phyloP scores from a whole-genome alignment of 2,888 invertebrate species.

The Drosophila greeni region DNA sequence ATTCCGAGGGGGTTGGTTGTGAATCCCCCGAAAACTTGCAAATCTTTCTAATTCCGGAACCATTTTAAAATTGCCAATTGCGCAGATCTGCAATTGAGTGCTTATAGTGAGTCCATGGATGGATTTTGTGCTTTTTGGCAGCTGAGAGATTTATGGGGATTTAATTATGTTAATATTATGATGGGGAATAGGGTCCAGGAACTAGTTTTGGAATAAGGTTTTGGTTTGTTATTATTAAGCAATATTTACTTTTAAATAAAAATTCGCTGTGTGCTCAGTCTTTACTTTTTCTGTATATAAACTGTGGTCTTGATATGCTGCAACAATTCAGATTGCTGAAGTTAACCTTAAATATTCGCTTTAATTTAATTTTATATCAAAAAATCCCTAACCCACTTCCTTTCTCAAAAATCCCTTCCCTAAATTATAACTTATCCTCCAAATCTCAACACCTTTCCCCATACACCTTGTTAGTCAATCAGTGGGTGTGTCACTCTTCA shows the following conservation, averaged over 20 bases:
- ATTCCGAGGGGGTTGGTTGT: neutral
- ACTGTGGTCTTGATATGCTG: too few relatives aligned
- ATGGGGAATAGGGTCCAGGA: too few relatives aligned
- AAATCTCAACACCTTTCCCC: neutral
- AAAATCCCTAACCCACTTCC: too few relatives aligned
- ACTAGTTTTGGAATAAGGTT: neutral
- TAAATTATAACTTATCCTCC: neutral
- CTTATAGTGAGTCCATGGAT: slow-evolving; percentile 2
- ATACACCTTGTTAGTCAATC: slow-evolving; percentile 7
- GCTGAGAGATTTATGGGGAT: slow-evolving; percentile 1
- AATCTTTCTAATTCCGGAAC: slow-evolving; percentile 6
- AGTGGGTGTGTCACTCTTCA: slow-evolving; percentile 30
- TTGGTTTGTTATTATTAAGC: too few relatives aligned
- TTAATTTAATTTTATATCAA: too few relatives aligned
- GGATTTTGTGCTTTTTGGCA: slow-evolving; percentile 3
- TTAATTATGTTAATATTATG: neutral
- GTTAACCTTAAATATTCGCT: too few relatives aligned
- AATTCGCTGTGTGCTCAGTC: too few relatives aligned
- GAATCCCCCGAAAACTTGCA: slow-evolving; percentile 10
- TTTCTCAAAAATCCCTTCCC: too few relatives aligned
- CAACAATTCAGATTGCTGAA: too few relatives aligned
- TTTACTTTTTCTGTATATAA: too few relatives aligned
- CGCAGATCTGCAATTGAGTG: slow-evolving; percentile 7
- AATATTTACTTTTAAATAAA: too few relatives aligned
- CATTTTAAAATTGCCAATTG: slow-evolving; percentile 16